Evolutionary conservation across 2,888 invertebrate genomes (phyloP).

Genomic region (Megalurothrips usitatus): DNA sequence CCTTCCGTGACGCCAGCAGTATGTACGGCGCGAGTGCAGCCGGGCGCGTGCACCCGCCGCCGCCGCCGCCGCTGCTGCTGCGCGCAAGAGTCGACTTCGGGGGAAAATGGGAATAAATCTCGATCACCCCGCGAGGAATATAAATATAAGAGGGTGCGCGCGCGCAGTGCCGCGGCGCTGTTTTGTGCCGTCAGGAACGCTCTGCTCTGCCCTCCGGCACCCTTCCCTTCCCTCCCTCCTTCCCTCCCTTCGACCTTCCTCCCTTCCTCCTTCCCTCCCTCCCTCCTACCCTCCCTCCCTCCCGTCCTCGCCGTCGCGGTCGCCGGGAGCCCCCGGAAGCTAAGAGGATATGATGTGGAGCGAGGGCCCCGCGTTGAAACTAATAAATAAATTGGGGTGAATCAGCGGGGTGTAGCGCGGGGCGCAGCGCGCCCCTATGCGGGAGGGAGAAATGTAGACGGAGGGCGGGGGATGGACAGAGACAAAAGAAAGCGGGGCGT

Average conservation of each 20-base stretch:
- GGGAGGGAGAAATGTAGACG: no score
- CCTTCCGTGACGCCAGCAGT: no score
- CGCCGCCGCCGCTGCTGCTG: no score
- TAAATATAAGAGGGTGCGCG: not conserved
- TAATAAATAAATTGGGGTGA: constrained; percentile 27
- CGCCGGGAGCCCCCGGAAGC: not conserved
- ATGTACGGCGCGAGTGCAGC: no score
- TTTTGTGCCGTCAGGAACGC: not conserved
- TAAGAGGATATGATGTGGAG: not conserved
- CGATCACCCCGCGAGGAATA: not conserved
- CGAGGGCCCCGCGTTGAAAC: not conserved
- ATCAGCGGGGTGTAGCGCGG: not conserved
- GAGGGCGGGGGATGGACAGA: no score
- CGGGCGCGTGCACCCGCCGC: no score
- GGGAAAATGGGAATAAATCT: not conserved
- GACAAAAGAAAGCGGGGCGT: no score
- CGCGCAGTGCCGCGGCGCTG: not conserved
- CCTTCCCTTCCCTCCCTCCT: not conserved
- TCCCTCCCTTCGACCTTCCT: not conserved
- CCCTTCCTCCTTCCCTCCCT: not conserved
- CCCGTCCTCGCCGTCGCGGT: not conserved
- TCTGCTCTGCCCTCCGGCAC: not conserved
- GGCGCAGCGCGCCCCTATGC: no score
- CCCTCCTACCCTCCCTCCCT: not conserved
- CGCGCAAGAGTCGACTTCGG: not conserved